Evolutionary conservation across 2,113 vertebrate genomes (phyloP).

Genomic region (Choloepus hoffmanni): DNA sequence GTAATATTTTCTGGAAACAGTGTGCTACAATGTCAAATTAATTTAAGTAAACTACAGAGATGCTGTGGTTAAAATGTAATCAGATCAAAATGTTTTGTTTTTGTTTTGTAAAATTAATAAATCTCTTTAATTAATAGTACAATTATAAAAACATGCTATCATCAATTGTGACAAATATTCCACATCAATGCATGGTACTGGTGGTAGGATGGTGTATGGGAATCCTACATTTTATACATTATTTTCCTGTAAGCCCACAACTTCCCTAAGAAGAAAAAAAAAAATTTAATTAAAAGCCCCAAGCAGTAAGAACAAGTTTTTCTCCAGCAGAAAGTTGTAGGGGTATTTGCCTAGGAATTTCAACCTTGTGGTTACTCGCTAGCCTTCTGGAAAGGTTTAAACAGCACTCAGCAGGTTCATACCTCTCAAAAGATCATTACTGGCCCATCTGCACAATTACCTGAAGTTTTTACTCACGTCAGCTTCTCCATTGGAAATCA

Average conservation of each 20-base stretch:
- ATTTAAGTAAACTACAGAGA: neutral
- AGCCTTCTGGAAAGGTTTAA: neutral
- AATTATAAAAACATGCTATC: too few species aligned
- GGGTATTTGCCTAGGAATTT: neutral
- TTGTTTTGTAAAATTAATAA: neutral
- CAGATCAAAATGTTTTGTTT: neutral
- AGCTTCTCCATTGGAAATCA: neutral
- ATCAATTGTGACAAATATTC: too few species aligned
- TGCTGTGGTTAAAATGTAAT: neutral
- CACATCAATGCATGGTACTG: too few species aligned
- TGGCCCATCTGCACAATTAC: neutral
- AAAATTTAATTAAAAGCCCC: neutral
- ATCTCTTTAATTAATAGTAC: too few species aligned
- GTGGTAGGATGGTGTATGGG: too few species aligned
- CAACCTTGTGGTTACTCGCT: neutral
- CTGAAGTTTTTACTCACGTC: neutral
- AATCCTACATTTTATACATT: too few species aligned
- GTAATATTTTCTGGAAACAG: neutral
- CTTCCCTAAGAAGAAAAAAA: neutral
- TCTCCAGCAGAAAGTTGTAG: rapidly evolving
- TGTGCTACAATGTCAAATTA: too few species aligned
- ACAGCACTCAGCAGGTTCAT: neutral
- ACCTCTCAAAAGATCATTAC: neutral
- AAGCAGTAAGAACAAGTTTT: neutral
- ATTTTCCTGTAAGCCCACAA: too few species aligned